Conservation (phyloP, 2,113 vertebrate genomes). For the Colossoma macropomum region DNA sequence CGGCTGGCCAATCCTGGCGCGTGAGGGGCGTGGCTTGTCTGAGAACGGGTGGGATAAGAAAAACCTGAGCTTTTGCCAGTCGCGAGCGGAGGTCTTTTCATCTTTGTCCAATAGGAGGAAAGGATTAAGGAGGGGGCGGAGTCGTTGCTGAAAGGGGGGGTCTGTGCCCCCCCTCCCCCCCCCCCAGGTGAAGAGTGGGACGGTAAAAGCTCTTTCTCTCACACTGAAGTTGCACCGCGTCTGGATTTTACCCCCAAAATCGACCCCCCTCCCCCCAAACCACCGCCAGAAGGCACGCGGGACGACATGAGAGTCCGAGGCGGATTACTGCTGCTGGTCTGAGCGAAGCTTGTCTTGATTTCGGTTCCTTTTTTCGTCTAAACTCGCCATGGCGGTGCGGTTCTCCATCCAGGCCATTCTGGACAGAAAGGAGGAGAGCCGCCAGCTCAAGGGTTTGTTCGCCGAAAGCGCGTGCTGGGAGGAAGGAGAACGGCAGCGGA, state of each 20-base stretch:
- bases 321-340: not conserved
- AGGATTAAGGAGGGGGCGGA: not conserved
- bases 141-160: not conserved
- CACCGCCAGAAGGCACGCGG: not conserved
- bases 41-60: not conserved
- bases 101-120: conserved; percentile 9
- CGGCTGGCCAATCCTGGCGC: not conserved
- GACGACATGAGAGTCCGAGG: conserved; percentile 18
- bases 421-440: conserved; percentile 87
- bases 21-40: not conserved
- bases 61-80: not conserved
- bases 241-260: not conserved
- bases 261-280: not conserved
- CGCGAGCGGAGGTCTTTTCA: not conserved
- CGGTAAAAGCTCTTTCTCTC: not conserved
- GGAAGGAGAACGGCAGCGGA: conserved; percentile 77
- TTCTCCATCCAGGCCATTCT: conserved; percentile 96
- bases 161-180: not conserved
- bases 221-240: not conserved
- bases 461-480: conserved; percentile 87
- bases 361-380: not conserved
- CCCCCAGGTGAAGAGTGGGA: conserved; percentile 5
- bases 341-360: not conserved
- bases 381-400: conserved; percentile 84
- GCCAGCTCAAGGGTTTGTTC: conserved; percentile 75